phyloP scores from a whole-genome alignment of 1,140 invertebrate species.

The Cherax destructor region DNA sequence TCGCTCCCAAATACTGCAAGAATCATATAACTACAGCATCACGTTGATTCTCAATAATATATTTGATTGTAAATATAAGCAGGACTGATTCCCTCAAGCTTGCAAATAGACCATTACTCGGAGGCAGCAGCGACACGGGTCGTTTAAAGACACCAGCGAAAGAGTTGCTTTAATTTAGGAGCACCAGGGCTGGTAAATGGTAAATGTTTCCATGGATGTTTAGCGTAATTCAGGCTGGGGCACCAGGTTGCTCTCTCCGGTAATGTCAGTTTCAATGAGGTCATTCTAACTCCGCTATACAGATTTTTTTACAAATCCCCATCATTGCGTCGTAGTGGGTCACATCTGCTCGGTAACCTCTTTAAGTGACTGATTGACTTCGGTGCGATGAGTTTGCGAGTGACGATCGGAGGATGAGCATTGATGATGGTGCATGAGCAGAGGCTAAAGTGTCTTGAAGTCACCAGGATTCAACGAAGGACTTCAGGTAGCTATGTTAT shows the following conservation, averaged over 20 bases:
- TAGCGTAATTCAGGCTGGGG: neutral
- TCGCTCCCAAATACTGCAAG: too few relatives aligned
- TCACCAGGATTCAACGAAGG: neutral
- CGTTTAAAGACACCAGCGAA: too few relatives aligned
- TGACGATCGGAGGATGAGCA: neutral
- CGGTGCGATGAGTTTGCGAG: neutral
- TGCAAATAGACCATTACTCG: too few relatives aligned
- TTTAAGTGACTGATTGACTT: neutral
- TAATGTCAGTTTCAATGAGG: constrained; percentile 29
- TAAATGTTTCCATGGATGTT: constrained; percentile 13
- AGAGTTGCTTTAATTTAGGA: too few relatives aligned
- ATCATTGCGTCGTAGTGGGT: neutral
- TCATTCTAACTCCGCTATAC: constrained; percentile 21
- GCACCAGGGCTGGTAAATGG: neutral
- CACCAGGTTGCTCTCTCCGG: neutral
- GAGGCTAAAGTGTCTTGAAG: neutral
- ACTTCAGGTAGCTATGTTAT: neutral
- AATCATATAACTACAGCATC: too few relatives aligned
- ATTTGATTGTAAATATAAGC: too few relatives aligned
- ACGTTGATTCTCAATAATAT: too few relatives aligned
- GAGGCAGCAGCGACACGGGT: too few relatives aligned
- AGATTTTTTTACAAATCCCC: neutral
- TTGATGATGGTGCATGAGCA: neutral
- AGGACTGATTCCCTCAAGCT: too few relatives aligned
- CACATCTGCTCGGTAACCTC: neutral